Evolutionary conservation across 1,140 invertebrate species (phyloP), one percentile per base, ranked within the genome.

Genomic region (Diorhabda carinulata): DNA sequence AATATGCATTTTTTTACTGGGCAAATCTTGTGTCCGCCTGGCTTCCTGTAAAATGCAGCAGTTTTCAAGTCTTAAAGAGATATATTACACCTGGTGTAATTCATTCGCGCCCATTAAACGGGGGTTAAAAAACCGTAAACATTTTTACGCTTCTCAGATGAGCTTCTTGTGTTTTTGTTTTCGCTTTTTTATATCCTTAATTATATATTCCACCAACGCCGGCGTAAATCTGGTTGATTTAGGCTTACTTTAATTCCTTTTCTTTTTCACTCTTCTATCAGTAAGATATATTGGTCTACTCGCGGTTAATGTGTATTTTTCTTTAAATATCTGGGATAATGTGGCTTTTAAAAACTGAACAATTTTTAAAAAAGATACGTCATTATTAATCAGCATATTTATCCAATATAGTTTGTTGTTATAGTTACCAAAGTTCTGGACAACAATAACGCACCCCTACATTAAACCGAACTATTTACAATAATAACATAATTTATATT

Each of bases 121-220:
- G 52, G 71, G 68, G 72, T 70, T 73, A 71, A 73, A 75, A 75
- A 71, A 74, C 73, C 68, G 70, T 73, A 75, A 75, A 75, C 74
- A 75, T 73, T 75, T 72, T 75, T 75, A 71, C 69, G 72, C 68
- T 69, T 64, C 69, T 75, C 66, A 71, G 68, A 70, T 69, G 71
- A 73, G 70, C 66, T 70, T 59, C 68, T 70, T 72, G 61, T 61
- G 59, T 61, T 68, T 62, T 61, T 57, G n/a, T 63, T 43, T 57
- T 42, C 61, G n/a, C 44, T 44, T 64, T 68, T 63, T 68, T 45
- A 52, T 66, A n/a, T 25, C 67, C 67, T 68, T 61, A 62, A 68
- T 64, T 64, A 64, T 64, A 44, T 41, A 64, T 64, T 44, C 47
- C 41, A 57, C 25, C 63, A 52, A 52, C 63, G 63, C 52, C 44